These are phyloP conservation scores for Prosapia bicincta DNA, from an alignment of 2,888 invertebrate genomes.

Conservation along the genomic window DNA sequence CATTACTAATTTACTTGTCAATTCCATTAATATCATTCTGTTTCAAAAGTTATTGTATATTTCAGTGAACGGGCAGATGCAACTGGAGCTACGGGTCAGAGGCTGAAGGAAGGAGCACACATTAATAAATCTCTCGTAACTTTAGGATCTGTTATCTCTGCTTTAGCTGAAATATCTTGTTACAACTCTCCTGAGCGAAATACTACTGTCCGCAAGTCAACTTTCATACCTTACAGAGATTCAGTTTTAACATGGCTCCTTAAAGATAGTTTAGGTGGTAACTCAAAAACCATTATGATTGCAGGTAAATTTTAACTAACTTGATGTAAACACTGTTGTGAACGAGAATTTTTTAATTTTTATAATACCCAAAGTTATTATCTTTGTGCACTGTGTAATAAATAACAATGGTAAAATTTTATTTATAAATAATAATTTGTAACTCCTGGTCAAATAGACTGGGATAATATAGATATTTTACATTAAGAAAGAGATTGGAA, in stretches of 20 bases:
- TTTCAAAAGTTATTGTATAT: constrained; percentile 15
- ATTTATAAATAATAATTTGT: too few species aligned
- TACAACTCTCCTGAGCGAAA: constrained; percentile 28
- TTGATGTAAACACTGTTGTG: too few species aligned
- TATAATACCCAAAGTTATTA: too few species aligned
- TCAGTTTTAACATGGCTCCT: constrained; percentile 85
- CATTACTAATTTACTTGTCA: constrained; percentile 45
- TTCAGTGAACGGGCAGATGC: constrained; percentile 80
- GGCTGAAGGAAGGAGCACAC: constrained; percentile 85
- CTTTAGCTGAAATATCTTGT: constrained; percentile 66
- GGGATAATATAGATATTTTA: too few species aligned
- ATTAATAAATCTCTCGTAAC: constrained; percentile 89
- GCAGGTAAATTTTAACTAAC: constrained; percentile 61
- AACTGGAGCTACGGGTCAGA: constrained; percentile 86
- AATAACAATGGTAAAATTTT: too few species aligned
- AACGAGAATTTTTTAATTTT: too few species aligned
- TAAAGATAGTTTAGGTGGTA: constrained; percentile 85
- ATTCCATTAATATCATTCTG: not conserved
- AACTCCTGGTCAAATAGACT: too few species aligned
- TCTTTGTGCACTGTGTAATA: too few species aligned
- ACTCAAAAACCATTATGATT: constrained; percentile 90
- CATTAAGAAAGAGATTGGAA: too few species aligned
- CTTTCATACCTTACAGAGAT: constrained; percentile 83
- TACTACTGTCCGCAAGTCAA: constrained; percentile 45
- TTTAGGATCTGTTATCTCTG: constrained; percentile 82